phyloP scores from a whole-genome alignment of 1,140 invertebrate species.

The Bombus consobrinus region DNA sequence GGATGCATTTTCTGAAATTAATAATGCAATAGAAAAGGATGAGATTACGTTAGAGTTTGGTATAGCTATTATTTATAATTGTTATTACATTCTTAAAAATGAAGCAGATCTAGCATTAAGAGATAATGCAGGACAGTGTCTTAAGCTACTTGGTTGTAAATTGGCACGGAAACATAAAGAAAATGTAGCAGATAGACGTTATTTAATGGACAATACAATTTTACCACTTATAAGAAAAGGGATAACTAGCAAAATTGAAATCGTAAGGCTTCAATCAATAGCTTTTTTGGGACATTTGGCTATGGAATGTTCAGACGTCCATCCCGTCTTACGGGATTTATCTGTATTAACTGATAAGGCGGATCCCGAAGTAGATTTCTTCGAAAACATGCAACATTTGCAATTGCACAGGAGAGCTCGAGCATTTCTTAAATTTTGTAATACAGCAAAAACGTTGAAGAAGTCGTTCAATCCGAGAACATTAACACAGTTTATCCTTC shows the following conservation, averaged over 20 bases:
- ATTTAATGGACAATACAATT: conserved; percentile 89
- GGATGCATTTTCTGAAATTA: conserved; percentile 88
- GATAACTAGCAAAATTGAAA: conserved; percentile 86
- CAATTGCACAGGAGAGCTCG: conserved; percentile 92
- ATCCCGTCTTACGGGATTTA: conserved; percentile 91
- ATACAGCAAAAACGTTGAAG: conserved; percentile 83
- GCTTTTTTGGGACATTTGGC: conserved; percentile 89
- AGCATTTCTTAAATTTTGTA: conserved; percentile 89
- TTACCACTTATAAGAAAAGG: conserved; percentile 87
- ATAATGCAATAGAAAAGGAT: conserved; percentile 83
- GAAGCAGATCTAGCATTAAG: conserved; percentile 92
- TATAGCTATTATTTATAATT: conserved; percentile 90
- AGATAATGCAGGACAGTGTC: conserved; percentile 89
- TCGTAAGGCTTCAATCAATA: conserved; percentile 89
- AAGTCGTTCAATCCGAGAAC: conserved; percentile 87
- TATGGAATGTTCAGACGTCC: conserved; percentile 87
- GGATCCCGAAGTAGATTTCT: conserved; percentile 96
- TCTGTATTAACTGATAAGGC: conserved; percentile 86
- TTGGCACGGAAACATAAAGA: conserved; percentile 83
- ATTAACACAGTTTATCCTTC: conserved; percentile 92
- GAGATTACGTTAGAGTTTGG: conserved; percentile 87
- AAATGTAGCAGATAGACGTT: conserved; percentile 82
- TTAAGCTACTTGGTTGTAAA: conserved; percentile 87
- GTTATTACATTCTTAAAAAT: conserved; percentile 89
- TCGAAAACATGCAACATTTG: conserved; percentile 95